Evolutionary conservation across 2,888 invertebrate genomes (phyloP).

Genomic region (Poecilobothrus nobilitatus): DNA sequence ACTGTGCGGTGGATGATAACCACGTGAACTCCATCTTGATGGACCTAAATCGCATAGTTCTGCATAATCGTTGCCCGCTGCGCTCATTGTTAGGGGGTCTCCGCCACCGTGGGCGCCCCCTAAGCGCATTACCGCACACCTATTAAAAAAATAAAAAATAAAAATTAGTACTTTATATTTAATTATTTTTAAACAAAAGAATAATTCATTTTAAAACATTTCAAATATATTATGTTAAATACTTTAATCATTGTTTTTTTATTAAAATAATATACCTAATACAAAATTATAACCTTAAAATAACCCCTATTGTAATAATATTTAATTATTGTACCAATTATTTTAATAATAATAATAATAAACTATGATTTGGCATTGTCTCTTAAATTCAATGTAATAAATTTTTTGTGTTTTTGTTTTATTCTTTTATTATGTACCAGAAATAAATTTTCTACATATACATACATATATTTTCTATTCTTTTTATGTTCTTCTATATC

Average conservation of each 20-base stretch:
- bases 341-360: not conserved
- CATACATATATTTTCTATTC: not conserved
- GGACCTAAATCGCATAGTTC: constrained; percentile 46
- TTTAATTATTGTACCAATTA: not conserved
- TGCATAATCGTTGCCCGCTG: constrained; percentile 46
- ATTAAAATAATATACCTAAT: not conserved
- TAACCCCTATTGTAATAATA: not conserved
- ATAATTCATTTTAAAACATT: no score
- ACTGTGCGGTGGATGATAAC: constrained; percentile 38
- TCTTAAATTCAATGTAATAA: not conserved
- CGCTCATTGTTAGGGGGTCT: constrained; percentile 45
- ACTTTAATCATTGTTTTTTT: not conserved
- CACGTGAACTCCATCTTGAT: constrained; percentile 44
- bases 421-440: not conserved
- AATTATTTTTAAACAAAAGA: no score
- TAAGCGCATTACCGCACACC: constrained; percentile 30
- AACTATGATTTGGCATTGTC: constrained; percentile 4
- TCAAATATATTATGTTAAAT: not conserved
- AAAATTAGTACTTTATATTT: not conserved
- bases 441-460: not conserved
- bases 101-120: constrained; percentile 30
- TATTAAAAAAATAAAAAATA: constrained; percentile 18
- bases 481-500: not conserved
- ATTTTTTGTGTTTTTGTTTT: not conserved
- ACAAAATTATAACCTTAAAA: not conserved